Base-by-base conservation (phyloP, 2,797 vertebrate genomes). In the Microtus californicus region DNA sequence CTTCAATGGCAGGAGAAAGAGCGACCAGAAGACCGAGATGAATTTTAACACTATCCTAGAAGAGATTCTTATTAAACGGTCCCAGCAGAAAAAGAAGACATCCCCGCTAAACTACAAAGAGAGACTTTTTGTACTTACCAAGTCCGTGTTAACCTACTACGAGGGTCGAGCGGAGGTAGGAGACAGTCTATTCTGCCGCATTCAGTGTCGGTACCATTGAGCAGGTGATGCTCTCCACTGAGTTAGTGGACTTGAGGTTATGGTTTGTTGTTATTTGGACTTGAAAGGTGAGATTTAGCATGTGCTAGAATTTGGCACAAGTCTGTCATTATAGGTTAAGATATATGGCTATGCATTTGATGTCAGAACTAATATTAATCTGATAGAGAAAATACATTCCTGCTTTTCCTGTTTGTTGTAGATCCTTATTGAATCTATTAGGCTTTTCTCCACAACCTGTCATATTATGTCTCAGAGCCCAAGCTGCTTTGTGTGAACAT, bases 71-170 rank as follows among this genome's bases (percentile, higher is more conserved):
- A 99, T 99, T 98, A 99, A 99, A 98, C 99, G 99, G 17, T 99
- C 99, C 4, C 99, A 99, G 97, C 99, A 99, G 98, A 99, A 99
- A 98, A 99, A 99, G 98, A 99, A 99, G 95, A 99, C 99, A 5
- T 99, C 99, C 2, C 99, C 99, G 0, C 98, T 99, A 90, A 99
- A 99, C 98, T 99, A 99, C 98, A 99, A 99, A 97, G 99, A 99
- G 96, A 98, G 99, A 63, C 98, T 99, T 96, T 99, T 99, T 80
- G 99, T 99, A 9, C 99, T 99, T 59, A 99, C 99, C 6, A 99
- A 98, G 95, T 99, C 97, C 76, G 96, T 97, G 96, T 98, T 99
- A 89, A 98, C 99, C 0, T 99, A 99, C 98, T 99, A 99, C 0
- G 99, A 99, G 74, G 99, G 99, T 61, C 98, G 98, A 95, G 98